Percentiles rank a stretch among this genome's conserved stretches.
Evolutionary conservation across 23 tunicate species (phyloP).

Genomic region (Halocynthia roretzi): DNA sequence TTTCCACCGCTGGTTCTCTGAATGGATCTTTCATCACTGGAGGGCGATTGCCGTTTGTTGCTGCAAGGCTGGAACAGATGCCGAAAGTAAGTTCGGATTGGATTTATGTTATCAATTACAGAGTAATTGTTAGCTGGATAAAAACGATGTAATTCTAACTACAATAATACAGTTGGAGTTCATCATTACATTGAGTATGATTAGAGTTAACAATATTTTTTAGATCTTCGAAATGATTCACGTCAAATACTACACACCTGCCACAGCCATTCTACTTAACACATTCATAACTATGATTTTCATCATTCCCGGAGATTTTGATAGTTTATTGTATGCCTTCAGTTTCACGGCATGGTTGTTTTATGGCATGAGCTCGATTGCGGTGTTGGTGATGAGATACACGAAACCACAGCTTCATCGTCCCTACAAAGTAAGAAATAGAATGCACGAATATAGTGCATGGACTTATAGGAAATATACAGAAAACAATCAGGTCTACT

Average conservation of each 20-base stretch:
- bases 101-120: background rate
- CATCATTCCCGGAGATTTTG: slow-evolving; percentile 23
- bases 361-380: slow-evolving; percentile 17
- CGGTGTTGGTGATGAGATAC: slow-evolving; percentile 19
- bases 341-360: slow-evolving; percentile 31
- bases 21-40: slow-evolving; percentile 46
- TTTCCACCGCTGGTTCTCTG: slow-evolving; percentile 46
- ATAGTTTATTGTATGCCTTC: slow-evolving; percentile 18
- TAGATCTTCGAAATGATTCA: slow-evolving; percentile 28
- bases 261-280: slow-evolving; percentile 11
- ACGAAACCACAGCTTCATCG: slow-evolving; percentile 7
- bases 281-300: slow-evolving; percentile 7
- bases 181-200: no score
- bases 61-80: slow-evolving; percentile 50
- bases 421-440: slow-evolving; percentile 19
- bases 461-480: no score
- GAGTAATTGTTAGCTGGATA: no score
- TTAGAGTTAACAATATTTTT: background rate
- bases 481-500: no score
- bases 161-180: no score
- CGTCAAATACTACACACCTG: slow-evolving; percentile 26
- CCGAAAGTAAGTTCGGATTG: slow-evolving; percentile 27
- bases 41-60: slow-evolving; percentile 56
- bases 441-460: background rate
- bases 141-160: no score